Evolutionary conservation across 2,113 vertebrate species (phyloP), one percentile per base, ranked within the genome.

Genomic region (Oxyruncus cristatus): DNA sequence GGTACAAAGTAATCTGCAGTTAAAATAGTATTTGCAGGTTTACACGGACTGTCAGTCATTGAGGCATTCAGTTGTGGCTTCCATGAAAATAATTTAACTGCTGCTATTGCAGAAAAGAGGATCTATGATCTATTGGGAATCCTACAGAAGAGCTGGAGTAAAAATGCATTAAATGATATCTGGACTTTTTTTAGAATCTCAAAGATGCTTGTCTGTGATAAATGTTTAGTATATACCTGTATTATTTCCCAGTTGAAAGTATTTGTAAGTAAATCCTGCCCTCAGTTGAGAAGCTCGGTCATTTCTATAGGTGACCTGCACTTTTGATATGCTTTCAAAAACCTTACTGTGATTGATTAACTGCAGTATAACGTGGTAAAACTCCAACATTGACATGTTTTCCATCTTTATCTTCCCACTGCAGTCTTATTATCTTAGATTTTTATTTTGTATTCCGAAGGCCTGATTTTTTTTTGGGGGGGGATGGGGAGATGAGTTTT

Each of bases 181-280:
- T 65, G 14, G 4, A 2, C 0, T 2, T 14, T n/a, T 30, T 66
- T 75, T 5, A 5, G 33, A 24, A 80, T 44, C 44, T 50, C 33
- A 28, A 90, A 49, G 0, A 7, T 24, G 3, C 21, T 85, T 85
- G 6, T 33, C 1, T 44, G 2, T 53, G 46, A 27, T 50, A 24
- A 58, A 49, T 75, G 53, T 66, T 33, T 53, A 14, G 20, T 53
- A 18, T 37, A 50, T 47, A 27, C 12, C 24, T 78, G 87, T 75
- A 33, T 85, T 83, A 46, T 49, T 79, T 75, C 22, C 20, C 50
- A 77, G 2, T 68, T 84, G 35, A 16, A 73, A 35, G 16, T 41
- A 47, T 82, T 71, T 72, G 30, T 72, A 70, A 44, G 30, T 82
- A 62, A 61, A 79, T 94, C 80, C 53, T 88, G 28, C 50, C 23